Evolutionary conservation across 2,113 vertebrate species (phyloP).

Genomic region (Malurus alboscapulatus): DNA sequence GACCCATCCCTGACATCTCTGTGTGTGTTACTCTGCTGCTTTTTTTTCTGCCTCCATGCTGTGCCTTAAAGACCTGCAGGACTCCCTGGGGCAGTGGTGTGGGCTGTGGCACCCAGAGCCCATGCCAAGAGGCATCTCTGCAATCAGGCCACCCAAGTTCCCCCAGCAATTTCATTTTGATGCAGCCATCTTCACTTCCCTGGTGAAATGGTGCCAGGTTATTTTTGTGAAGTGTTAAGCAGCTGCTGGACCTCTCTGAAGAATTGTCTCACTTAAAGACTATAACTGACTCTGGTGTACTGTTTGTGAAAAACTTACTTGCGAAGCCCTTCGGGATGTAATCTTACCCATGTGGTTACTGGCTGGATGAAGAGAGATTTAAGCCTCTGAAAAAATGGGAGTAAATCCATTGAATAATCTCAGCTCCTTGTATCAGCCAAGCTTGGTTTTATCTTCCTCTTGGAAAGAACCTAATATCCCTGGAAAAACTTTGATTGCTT

Average conservation of each 20-base stretch:
- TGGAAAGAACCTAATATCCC: not conserved
- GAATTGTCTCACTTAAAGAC: not conserved
- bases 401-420: not conserved
- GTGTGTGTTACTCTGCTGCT: not conserved
- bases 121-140: not conserved
- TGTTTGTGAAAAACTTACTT: not conserved
- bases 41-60: not conserved
- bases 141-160: not conserved
- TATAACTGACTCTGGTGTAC: not conserved
- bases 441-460: not conserved
- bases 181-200: not conserved
- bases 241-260: not conserved
- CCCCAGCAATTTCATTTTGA: not conserved
- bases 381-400: not conserved
- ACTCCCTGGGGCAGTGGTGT: accelerated
- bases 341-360: not conserved
- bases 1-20: not conserved
- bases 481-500: not conserved
- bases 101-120: not conserved
- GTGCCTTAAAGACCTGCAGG: not conserved
- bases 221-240: not conserved
- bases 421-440: not conserved
- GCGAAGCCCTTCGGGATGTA: not conserved
- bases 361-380: not conserved
- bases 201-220: not conserved